Percentiles rank a stretch among this genome's conserved stretches.
phyloP scores from a whole-genome alignment of 2,888 invertebrate species.

The Baccha elongata region DNA sequence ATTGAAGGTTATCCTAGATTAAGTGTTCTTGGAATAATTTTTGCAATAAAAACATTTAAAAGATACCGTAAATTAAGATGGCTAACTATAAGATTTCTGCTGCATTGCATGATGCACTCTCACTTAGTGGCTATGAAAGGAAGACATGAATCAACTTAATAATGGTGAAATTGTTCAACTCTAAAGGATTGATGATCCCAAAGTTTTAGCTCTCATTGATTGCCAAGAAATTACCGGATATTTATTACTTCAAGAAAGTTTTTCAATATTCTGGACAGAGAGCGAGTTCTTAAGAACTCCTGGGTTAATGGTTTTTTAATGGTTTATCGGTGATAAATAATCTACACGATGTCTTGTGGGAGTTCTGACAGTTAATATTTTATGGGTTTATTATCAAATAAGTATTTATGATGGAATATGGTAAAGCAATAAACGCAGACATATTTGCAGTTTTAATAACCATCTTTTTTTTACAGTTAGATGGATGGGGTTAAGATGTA shows the following conservation, averaged over 20 bases:
- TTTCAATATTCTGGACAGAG: slow-evolving; percentile 15
- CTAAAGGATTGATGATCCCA: slow-evolving; percentile 58
- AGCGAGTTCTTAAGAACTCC: not conserved
- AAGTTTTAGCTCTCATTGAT: slow-evolving; percentile 59
- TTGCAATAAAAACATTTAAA: not conserved
- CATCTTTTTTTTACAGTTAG: too few species aligned
- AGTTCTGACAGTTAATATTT: slow-evolving; percentile 33
- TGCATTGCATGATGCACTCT: slow-evolving; percentile 38
- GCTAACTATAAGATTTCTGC: slow-evolving; percentile 5
- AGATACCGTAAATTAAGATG: not conserved
- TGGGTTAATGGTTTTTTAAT: slow-evolving; percentile 58
- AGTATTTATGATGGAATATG: too few species aligned
- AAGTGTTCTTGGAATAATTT: not conserved
- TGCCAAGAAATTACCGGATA: slow-evolving; percentile 64
- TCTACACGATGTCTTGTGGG: not conserved
- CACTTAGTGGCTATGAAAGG: slow-evolving; percentile 7
- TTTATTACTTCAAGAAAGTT: slow-evolving; percentile 45
- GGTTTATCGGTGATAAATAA: slow-evolving; percentile 15
- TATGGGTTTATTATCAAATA: not conserved
- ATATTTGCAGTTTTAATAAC: too few species aligned
- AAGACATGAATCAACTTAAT: slow-evolving; percentile 47
- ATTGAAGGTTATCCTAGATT: not conserved
- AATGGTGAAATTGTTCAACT: slow-evolving; percentile 45
- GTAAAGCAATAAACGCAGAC: too few species aligned
- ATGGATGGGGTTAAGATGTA: too few species aligned